These are phyloP conservation scores for Tromatobia lineatoria DNA, from an alignment of 2,888 invertebrate species.

Conservation along the genomic window DNA sequence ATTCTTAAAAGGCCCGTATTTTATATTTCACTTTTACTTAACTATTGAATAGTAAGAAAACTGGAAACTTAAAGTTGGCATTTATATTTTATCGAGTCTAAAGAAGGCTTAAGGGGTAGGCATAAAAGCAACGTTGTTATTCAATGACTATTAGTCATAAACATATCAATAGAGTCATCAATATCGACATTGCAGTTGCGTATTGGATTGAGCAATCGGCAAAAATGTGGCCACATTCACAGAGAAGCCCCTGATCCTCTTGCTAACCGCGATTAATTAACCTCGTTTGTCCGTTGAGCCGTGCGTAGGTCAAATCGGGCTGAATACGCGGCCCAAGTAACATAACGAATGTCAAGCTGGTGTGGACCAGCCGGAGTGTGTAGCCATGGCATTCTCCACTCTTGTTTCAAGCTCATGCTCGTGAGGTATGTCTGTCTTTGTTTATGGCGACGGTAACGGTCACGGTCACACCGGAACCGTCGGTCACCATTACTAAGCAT, in stretches of 20 bases:
- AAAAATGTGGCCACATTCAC: conserved; percentile 9
- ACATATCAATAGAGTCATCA: neutral
- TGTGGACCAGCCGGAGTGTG: conserved; percentile 72
- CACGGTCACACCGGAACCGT: conserved; percentile 72
- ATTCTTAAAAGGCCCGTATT: no score
- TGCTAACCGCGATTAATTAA: conserved; percentile 79
- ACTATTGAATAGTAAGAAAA: no score
- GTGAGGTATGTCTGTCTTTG: conserved; percentile 45
- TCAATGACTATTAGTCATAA: neutral
- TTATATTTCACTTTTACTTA: no score
- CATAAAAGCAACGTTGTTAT: neutral
- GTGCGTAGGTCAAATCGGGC: conserved; percentile 79
- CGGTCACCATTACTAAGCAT: conserved; percentile 83
- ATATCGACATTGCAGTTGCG: neutral
- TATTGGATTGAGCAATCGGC: conserved; percentile 7
- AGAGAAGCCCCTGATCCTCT: conserved; percentile 18
- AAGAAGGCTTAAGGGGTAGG: neutral
- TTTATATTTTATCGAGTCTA: no score
- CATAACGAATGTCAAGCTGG: conserved; percentile 78
- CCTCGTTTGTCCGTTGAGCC: conserved; percentile 82
- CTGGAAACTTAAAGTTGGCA: no score
- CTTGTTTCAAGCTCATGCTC: conserved; percentile 32
- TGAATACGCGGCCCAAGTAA: conserved; percentile 76
- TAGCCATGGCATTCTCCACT: conserved; percentile 44
- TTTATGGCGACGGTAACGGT: conserved; percentile 58